phyloP scores from a whole-genome alignment of 2,113 vertebrate species.

The Poeciliopsis retropinna region DNA sequence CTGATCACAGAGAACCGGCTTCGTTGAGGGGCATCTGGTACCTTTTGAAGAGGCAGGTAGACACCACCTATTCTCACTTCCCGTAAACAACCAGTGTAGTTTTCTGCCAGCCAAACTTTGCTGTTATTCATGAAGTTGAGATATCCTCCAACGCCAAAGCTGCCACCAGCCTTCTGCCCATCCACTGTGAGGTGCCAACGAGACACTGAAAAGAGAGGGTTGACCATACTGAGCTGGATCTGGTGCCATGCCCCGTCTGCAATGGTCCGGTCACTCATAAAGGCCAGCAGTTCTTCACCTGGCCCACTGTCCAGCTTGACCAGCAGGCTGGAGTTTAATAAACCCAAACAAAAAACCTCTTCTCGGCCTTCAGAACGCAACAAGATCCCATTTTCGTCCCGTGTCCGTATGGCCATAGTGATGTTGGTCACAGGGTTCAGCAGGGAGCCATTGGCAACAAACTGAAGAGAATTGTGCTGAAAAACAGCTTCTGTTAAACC shows the following conservation, averaged over 20 bases:
- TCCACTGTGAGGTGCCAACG: conserved; percentile 86
- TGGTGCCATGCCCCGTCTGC: conserved; percentile 90
- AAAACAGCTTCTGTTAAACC: conserved; percentile 89
- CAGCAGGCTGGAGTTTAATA: conserved; percentile 84
- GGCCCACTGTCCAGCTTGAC: conserved; percentile 81
- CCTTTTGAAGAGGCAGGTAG: conserved; percentile 81
- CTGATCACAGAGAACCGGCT: conserved; percentile 76
- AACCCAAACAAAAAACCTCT: conserved; percentile 82
- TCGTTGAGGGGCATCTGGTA: conserved; percentile 64
- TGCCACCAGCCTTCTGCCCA: conserved; percentile 54
- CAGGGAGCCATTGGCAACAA: conserved; percentile 77
- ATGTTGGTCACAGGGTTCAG: conserved; percentile 75
- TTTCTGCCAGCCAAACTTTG: conserved; percentile 81
- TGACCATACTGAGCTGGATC: conserved; percentile 79
- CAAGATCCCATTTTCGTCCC: conserved; percentile 83
- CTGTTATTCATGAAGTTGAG: conserved; percentile 85
- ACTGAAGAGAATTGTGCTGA: conserved; percentile 78
- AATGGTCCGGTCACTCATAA: conserved; percentile 71
- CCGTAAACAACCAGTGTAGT: conserved; percentile 91
- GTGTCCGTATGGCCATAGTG: conserved; percentile 85
- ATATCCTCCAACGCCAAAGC: conserved; percentile 72
- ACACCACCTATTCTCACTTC: conserved; percentile 86
- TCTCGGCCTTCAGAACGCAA: conserved; percentile 72
- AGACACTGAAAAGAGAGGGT: conserved; percentile 58
- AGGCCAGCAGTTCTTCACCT: conserved; percentile 76